phyloP scores from a whole-genome alignment of 2,113 vertebrate species.

The Chloroceryle aenea region DNA sequence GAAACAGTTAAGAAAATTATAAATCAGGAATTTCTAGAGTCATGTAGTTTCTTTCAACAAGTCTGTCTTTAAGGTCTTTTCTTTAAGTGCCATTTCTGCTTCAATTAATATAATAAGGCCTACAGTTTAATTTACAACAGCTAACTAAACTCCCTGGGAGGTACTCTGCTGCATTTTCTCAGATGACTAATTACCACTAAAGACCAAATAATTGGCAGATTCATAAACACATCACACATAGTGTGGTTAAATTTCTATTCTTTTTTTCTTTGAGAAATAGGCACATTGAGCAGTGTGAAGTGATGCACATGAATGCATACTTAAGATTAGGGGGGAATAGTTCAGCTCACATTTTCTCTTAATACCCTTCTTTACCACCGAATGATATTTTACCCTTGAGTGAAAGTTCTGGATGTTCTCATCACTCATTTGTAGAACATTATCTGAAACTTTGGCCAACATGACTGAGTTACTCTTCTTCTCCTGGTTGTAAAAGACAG shows the following conservation, averaged over 20 bases:
- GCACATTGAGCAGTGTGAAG: background rate
- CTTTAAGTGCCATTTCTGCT: conserved; percentile 7
- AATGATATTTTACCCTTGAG: background rate
- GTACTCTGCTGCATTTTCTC: too few relatives aligned
- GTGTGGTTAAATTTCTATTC: conserved; percentile 5
- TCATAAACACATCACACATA: background rate
- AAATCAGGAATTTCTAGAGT: background rate
- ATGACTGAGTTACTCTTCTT: background rate
- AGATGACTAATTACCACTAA: too few relatives aligned
- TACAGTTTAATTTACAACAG: conserved; percentile 65
- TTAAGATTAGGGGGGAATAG: background rate
- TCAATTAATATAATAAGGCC: conserved; percentile 50
- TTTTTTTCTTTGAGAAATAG: background rate
- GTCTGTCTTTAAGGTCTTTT: background rate
- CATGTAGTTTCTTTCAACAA: background rate
- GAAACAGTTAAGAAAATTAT: background rate
- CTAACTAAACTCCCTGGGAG: conserved; percentile 52
- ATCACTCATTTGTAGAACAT: background rate
- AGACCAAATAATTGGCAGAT: conserved; percentile 52
- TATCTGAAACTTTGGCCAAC: background rate
- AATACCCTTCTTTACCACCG: background rate
- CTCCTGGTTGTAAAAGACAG: background rate
- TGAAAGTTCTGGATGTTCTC: background rate
- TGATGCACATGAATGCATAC: background rate
- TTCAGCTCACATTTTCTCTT: background rate